Base-by-base conservation (phyloP, 2,888 invertebrate genomes). In the Cheilosia vernalis region DNA sequence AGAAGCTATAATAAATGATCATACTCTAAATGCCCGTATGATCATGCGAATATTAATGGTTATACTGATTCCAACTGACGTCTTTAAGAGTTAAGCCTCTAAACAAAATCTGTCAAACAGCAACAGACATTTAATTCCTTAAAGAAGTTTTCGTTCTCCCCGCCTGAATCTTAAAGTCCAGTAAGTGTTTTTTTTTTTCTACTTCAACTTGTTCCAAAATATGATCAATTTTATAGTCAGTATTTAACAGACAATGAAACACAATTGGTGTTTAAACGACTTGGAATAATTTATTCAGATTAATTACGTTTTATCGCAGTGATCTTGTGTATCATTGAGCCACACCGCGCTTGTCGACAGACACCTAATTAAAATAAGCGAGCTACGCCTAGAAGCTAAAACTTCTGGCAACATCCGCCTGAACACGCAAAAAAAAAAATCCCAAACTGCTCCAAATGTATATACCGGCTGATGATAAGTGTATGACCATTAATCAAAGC, bases 381-480 rank as follows among this genome's bases (percentile, higher is more conserved):
- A 55, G 40, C 37, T 56, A 27, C 64, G n/a, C 19, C 40, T 49
- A 66, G 47, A 66, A 64, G 47, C 40, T 49, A n/a, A 63, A 47
- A 33, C 19, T 40, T 13, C 40, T 17, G 30, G 13, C 56, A 5
- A 15, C 27, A 66, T 74, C 73, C 21, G 30, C 9, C 9, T 30
- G 30, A 30, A 30, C 9, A 9, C 30, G 47, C 10, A 13, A 33
- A 33, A 56, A 33, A 10, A 17, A 19, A 40, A 27, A 53, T 53
- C 56, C 49, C 19, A 64, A 74, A 66, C 10, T 56, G 56, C 37
- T 66, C 64, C 30, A 64, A 74, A 74, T 74, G 64, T 56, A 74
- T 56, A 66, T 49, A 64, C 33, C 24, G 30, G 30, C 19, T 13
- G 15, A 15, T 51, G 60, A 61, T 51, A 40, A 72, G 47, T 47